Evolutionary conservation across 2,888 invertebrate species (phyloP), one percentile per base, ranked within the genome.

Genomic region (Nycteola revayana): DNA sequence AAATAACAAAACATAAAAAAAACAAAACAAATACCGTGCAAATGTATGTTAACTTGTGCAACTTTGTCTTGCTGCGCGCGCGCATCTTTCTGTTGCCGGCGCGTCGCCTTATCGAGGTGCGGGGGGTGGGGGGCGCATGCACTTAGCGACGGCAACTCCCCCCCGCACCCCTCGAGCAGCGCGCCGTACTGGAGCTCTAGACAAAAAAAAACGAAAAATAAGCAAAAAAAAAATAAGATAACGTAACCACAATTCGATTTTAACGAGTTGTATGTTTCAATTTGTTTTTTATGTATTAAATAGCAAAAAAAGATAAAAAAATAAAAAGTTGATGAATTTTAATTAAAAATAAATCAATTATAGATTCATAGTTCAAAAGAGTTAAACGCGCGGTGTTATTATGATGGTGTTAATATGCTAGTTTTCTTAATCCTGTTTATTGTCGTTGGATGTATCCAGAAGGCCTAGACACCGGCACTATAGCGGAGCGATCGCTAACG

Each of bases 1-100:
- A 32, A 42, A 40, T 32, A 37, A 31, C 22, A 32, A 37, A 45
- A 41, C 27, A 43, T 48, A 57, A 59, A 53, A 62, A 54, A 68
- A 61, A 61, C 65, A 51, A 61, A 60, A 66, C 75, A 67, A 92
- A 90, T 93, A 96, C 96, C 95, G 85, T 94, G 94, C 65, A 94
- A 90, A 84, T 95, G 95, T 67, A 94, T 94, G 90, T 94, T 94
- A 89, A 94, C 92, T 90, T 93, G 93, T 63, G 93, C 92, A 63
- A 94, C 82, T 86, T 93, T 93, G 75, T 95, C 94, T 73, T 94
- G 87, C 57, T 93, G 92, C 70, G 94, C 92, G 51, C 93, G 92
- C 63, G 92, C 91, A 62, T 93, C 84, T 76, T 92, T 93, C 47
- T 92, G 90, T 44, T 76, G 79, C 2, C 79, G 70, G 8, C 84